phyloP scores from a whole-genome alignment of 2,113 vertebrate species.

The Sinocyclocheilus anshuiensis region DNA sequence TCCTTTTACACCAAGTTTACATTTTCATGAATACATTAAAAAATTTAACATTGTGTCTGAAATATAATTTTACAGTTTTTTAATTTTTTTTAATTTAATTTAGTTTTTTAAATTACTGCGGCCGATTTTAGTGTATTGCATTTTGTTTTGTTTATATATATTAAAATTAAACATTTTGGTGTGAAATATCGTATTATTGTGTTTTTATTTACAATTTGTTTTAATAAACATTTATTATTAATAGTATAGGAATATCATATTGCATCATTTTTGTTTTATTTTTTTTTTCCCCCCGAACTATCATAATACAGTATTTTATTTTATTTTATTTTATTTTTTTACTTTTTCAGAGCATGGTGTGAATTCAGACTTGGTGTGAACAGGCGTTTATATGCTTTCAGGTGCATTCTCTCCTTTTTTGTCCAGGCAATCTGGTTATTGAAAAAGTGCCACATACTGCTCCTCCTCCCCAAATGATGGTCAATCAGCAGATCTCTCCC shows the following conservation, averaged over 20 bases:
- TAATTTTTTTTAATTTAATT: not conserved
- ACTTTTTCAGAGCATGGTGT: not conserved
- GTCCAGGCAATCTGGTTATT: conserved; percentile 90
- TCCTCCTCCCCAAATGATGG: conserved; percentile 86
- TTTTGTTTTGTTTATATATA: no score
- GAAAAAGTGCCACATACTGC: conserved; percentile 87
- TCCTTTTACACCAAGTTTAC: not conserved
- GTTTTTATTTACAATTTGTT: no score
- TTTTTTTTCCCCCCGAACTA: no score
- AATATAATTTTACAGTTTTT: not conserved
- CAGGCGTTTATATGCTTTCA: not conserved
- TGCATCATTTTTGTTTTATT: no score
- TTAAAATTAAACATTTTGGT: no score
- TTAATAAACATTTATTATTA: no score
- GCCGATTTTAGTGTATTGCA: no score
- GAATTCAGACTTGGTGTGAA: not conserved
- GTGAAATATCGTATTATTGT: no score
- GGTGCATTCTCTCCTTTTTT: not conserved
- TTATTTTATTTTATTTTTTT: not conserved
- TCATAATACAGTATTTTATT: not conserved
- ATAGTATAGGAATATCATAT: no score
- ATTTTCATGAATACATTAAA: not conserved
- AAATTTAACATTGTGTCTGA: not conserved
- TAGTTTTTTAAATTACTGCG: no score
- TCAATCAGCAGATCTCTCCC: conserved; percentile 84